phyloP scores from a whole-genome alignment of 2,113 vertebrate genomes.

The Rostratula benghalensis region DNA sequence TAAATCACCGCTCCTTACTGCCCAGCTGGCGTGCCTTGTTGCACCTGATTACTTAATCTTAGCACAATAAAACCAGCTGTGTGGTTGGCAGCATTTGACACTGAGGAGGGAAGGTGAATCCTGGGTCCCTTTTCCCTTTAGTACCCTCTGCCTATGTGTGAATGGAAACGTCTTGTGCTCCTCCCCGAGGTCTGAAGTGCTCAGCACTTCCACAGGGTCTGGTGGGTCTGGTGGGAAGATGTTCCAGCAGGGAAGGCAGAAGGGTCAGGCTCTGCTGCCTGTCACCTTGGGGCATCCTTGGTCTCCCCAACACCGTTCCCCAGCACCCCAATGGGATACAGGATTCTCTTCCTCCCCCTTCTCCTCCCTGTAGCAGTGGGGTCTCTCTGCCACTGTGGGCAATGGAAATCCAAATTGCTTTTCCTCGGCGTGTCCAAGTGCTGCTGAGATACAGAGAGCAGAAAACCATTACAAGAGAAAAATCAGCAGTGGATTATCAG shows the following conservation, averaged over 20 bases:
- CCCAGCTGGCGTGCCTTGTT: background rate
- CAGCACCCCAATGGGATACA: fast-evolving
- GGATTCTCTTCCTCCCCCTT: background rate
- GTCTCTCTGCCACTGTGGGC: background rate
- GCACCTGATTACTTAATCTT: background rate
- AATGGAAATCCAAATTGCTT: background rate
- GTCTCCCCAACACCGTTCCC: background rate
- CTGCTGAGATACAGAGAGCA: background rate
- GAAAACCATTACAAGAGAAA: background rate
- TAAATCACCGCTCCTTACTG: background rate
- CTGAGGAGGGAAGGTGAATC: background rate
- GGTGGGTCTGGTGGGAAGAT: background rate
- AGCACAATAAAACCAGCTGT: background rate
- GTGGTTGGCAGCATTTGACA: background rate
- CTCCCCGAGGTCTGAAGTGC: fast-evolving
- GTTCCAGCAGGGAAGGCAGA: background rate
- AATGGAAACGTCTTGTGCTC: background rate
- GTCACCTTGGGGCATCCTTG: background rate
- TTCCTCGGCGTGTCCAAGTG: background rate
- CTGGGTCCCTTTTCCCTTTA: background rate
- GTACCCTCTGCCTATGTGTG: background rate
- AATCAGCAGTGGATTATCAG: background rate
- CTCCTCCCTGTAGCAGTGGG: fast-evolving
- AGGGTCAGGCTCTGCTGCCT: background rate
- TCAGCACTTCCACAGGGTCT: background rate